These are phyloP conservation scores for Dysmachus trigonus DNA, from an alignment of 2,888 invertebrate species.

Conservation along the genomic window DNA sequence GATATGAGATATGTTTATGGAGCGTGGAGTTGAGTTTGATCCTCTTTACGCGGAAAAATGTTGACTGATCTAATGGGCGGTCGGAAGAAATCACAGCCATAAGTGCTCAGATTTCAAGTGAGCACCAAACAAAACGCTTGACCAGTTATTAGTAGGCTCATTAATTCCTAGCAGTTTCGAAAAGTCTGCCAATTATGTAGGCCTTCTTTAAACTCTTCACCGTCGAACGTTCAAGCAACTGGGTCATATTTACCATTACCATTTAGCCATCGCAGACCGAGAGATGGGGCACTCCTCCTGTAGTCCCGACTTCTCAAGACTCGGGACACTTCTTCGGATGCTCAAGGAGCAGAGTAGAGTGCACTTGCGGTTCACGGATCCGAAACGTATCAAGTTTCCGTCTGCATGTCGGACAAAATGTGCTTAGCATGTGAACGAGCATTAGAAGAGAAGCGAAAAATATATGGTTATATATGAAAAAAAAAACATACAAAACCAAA, in stretches of 20 bases:
- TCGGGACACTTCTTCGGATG: background rate
- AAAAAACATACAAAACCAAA: background rate
- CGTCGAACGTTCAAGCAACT: background rate
- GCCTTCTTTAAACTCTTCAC: background rate
- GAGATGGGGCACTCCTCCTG: background rate
- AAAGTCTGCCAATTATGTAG: background rate
- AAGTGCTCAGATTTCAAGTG: background rate
- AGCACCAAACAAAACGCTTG: background rate
- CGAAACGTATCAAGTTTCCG: background rate
- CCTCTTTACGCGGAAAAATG: background rate
- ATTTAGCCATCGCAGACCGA: background rate
- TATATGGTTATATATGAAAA: too few relatives aligned
- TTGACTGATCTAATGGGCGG: background rate
- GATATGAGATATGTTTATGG: constrained; percentile 19
- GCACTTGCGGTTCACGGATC: background rate
- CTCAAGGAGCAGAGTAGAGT: background rate
- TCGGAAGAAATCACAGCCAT: background rate
- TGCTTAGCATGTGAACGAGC: background rate
- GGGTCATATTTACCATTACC: background rate
- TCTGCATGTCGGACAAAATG: background rate
- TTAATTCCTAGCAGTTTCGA: background rate
- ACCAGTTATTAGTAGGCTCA: constrained; percentile 14
- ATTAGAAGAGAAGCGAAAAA: background rate
- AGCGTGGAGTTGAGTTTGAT: background rate
- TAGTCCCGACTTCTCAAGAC: background rate